Conservation (phyloP, 1,140 invertebrate species). For the Achatina immaculata region DNA sequence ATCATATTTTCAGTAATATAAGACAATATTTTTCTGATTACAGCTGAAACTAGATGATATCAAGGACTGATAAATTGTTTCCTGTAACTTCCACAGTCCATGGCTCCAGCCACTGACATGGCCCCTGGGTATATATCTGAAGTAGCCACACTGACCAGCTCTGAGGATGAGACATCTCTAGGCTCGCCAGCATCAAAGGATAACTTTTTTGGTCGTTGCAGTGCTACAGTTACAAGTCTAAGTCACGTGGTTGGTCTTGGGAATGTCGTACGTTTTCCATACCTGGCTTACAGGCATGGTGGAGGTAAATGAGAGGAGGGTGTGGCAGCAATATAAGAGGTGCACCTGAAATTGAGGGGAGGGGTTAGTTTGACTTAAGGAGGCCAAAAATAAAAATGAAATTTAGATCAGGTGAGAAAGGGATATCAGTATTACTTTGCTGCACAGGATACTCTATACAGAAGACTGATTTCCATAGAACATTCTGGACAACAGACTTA, state of each 20-base stretch:
- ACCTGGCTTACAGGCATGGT: conserved; percentile 93
- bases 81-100: too few relatives aligned
- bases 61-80: too few relatives aligned
- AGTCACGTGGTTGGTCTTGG: conserved; percentile 78
- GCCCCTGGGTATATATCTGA: conserved; percentile 58
- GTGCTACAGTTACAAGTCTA: conserved; percentile 67
- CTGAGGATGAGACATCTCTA: conserved; percentile 48
- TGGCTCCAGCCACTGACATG: conserved; percentile 39
- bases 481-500: too few relatives aligned
- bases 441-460: too few relatives aligned
- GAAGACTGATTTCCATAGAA: too few relatives aligned
- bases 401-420: too few relatives aligned
- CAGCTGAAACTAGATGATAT: too few relatives aligned
- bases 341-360: not conserved
- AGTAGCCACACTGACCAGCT: conserved; percentile 56
- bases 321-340: not conserved
- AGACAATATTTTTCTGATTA: too few relatives aligned
- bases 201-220: conserved; percentile 22
- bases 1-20: too few relatives aligned
- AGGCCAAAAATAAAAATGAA: too few relatives aligned
- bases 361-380: too few relatives aligned
- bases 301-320: conserved; percentile 76
- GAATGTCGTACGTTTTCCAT: conserved; percentile 96
- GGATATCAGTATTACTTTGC: too few relatives aligned
- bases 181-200: not conserved